A percentile compares a stretch with the other conserved stretches of the same genome.
phyloP scores from a whole-genome alignment of 2,797 vertebrate genomes.

The Oreochromis grahami region DNA sequence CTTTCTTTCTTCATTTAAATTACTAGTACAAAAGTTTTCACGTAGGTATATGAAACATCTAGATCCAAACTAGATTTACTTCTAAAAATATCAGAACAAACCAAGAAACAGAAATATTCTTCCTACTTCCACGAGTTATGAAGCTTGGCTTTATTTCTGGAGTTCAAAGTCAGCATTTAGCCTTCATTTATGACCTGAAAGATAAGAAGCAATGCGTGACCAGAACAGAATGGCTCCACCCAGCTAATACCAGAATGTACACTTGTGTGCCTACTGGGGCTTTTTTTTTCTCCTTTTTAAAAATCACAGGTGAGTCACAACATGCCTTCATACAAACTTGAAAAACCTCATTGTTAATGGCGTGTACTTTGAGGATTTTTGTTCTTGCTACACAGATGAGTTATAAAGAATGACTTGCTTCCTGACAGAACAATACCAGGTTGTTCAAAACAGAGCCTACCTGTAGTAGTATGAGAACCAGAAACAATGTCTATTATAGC shows the following conservation, averaged over 20 bases:
- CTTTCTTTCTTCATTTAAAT: background rate
- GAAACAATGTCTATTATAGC: background rate
- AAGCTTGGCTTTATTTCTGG: background rate
- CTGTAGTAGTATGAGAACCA: background rate
- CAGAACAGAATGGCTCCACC: constrained; percentile 36
- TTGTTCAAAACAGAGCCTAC: background rate
- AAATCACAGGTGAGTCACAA: constrained; percentile 27
- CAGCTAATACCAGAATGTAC: constrained; percentile 1
- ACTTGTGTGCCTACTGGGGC: background rate
- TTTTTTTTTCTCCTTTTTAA: background rate
- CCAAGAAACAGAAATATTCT: background rate
- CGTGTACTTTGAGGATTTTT: background rate
- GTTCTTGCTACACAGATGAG: background rate
- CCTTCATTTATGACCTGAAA: background rate
- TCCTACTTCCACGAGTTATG: background rate
- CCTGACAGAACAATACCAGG: background rate
- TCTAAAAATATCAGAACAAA: background rate
- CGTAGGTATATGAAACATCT: background rate
- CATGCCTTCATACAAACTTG: constrained; percentile 51
- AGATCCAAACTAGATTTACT: background rate
- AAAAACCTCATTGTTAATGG: constrained; percentile 15
- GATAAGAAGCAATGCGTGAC: constrained; percentile 53
- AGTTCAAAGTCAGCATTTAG: constrained; percentile 21
- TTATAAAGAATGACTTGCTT: background rate
- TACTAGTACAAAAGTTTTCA: background rate